Evolutionary conservation across 2,888 invertebrate genomes (phyloP).

Genomic region (Stenoptilia bipunctidactyla): DNA sequence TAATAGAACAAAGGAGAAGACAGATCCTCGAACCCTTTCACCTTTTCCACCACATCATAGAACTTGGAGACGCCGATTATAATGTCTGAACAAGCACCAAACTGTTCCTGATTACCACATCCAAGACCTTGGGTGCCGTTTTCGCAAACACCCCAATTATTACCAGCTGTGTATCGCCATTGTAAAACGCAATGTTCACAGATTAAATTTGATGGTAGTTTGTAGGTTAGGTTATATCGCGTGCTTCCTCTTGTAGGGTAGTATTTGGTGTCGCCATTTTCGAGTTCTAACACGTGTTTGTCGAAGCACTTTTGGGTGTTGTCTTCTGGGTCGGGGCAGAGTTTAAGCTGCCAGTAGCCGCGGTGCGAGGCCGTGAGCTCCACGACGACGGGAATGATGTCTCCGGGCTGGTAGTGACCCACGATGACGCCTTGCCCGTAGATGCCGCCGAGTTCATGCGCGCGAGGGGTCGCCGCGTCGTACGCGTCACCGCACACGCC

Average conservation of each 20-base stretch:
- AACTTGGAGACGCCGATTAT: constrained; percentile 62
- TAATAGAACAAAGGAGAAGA: constrained; percentile 21
- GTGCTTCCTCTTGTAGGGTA: constrained; percentile 78
- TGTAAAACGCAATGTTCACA: constrained; percentile 88
- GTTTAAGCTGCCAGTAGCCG: constrained; percentile 86
- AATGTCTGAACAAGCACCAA: constrained; percentile 85
- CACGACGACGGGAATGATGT: constrained; percentile 76
- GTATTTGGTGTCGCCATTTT: constrained; percentile 68
- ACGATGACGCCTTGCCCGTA: constrained; percentile 84
- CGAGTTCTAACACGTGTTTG: constrained; percentile 71
- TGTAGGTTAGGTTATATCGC: constrained; percentile 77
- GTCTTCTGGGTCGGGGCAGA: constrained; percentile 79
- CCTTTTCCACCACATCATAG: constrained; percentile 13
- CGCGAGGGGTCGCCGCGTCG: constrained; percentile 75
- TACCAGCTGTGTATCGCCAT: constrained; percentile 88
- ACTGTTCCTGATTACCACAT: constrained; percentile 89
- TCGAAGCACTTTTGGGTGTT: constrained; percentile 82
- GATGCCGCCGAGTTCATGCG: constrained; percentile 84
- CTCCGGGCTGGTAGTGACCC: constrained; percentile 75
- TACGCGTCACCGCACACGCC: constrained; percentile 89
- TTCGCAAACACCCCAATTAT: constrained; percentile 82
- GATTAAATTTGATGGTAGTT: constrained; percentile 70
- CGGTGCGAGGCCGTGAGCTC: constrained; percentile 86
- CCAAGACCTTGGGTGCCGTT: constrained; percentile 81
- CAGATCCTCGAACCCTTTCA: constrained; percentile 24